Conservation (phyloP, 2,113 vertebrate genomes). For the Eublepharis macularius region DNA sequence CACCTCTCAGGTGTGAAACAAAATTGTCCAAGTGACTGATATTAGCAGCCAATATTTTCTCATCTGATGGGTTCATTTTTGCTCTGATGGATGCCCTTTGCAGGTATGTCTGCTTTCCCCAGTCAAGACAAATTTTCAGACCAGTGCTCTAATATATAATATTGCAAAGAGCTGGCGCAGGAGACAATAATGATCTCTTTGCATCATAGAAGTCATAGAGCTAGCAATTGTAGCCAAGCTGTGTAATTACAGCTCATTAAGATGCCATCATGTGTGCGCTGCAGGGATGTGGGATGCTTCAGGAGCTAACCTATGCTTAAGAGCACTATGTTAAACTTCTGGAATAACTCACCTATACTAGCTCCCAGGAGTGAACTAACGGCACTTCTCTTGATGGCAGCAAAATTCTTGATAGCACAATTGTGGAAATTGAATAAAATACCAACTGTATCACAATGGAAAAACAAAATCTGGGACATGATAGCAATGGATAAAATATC, state of each 20-base stretch:
- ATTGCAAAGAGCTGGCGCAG: not conserved
- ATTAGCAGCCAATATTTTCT: not conserved
- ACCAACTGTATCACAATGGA: too few species aligned
- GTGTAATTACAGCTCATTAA: not conserved
- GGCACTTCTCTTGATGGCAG: too few species aligned
- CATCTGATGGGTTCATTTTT: not conserved
- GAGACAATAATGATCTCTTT: not conserved
- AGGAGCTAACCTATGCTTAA: not conserved
- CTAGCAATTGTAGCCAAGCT: not conserved
- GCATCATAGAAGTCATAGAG: not conserved
- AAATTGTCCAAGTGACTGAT: constrained; percentile 27
- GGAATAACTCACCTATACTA: too few species aligned
- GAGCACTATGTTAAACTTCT: too few species aligned
- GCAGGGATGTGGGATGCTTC: not conserved
- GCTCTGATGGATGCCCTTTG: not conserved
- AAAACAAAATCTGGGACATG: too few species aligned
- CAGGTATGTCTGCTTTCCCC: not conserved
- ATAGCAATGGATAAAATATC: too few species aligned
- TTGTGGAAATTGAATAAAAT: too few species aligned
- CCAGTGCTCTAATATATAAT: not conserved
- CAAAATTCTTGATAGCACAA: too few species aligned
- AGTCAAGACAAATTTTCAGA: not conserved
- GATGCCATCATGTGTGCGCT: not conserved
- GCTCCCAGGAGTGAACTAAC: too few species aligned
- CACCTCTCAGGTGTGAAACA: constrained; percentile 40